A percentile compares a stretch with the other conserved stretches of the same genome.
Conservation (phyloP, 2,797 vertebrate species). For the Synanceia verrucosa region DNA sequence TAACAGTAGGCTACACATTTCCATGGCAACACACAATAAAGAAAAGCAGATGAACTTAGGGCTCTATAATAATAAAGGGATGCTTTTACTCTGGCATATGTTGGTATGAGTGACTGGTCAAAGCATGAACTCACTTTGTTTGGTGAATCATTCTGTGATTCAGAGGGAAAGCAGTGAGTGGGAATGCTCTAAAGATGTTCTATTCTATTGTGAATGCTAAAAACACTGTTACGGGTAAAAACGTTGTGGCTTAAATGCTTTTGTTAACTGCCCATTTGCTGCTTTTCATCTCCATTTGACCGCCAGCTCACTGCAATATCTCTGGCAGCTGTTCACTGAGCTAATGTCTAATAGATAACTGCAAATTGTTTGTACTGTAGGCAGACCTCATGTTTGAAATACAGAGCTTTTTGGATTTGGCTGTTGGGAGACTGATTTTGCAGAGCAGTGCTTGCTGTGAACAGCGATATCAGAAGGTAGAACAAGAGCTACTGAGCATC, state of each 20-base stretch:
- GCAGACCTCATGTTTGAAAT: constrained; percentile 29
- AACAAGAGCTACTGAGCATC: neutral
- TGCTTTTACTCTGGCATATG: neutral
- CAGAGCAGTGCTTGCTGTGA: neutral
- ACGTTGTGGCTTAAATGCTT: constrained; percentile 4
- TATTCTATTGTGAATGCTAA: neutral
- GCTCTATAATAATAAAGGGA: neutral
- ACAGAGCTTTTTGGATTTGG: constrained; percentile 14
- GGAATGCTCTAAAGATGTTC: neutral
- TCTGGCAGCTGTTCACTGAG: constrained; percentile 15
- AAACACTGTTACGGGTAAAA: constrained; percentile 1
- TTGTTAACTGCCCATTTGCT: constrained; percentile 14
- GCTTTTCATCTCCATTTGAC: constrained; percentile 19
- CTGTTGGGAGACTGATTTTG: neutral
- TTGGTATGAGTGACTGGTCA: neutral
- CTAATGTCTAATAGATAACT: constrained; percentile 25
- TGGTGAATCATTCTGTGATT: neutral
- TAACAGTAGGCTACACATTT: neutral
- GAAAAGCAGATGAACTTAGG: neutral
- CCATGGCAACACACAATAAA: neutral
- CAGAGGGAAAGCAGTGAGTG: neutral
- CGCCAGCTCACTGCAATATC: constrained; percentile 14
- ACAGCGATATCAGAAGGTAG: neutral
- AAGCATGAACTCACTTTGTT: neutral
- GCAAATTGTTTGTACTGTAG: constrained; percentile 13